These are phyloP conservation scores for Rhadina sibilatrix DNA, from an alignment of 2,113 vertebrate species.

Conservation along the genomic window DNA sequence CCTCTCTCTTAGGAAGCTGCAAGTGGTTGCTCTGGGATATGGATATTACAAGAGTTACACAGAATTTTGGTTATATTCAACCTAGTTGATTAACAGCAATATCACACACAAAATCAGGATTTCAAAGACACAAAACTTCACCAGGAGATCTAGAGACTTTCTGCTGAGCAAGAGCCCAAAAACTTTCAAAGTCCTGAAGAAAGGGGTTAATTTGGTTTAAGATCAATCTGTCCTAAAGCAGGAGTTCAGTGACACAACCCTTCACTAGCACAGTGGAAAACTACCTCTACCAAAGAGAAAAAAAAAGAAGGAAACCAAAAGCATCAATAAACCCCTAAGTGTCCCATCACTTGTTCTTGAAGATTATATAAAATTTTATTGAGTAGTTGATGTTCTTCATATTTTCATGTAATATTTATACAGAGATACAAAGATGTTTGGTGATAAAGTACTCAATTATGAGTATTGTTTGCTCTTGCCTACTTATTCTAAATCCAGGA, in stretches of 20 bases:
- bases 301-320: not conserved
- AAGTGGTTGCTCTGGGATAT: not conserved
- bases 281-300: not conserved
- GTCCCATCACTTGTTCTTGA: not conserved
- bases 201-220: not conserved
- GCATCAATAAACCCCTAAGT: not conserved
- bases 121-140: rapidly evolving
- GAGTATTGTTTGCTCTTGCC: not conserved
- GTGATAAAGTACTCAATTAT: not conserved
- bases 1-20: not conserved
- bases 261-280: not conserved
- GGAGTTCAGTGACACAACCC: not conserved
- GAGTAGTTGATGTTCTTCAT: not conserved
- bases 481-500: not conserved
- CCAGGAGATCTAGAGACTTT: not conserved
- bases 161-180: not conserved
- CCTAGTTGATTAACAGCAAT: not conserved
- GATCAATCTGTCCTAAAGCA: not conserved
- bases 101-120: not conserved
- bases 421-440: not conserved
- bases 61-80: not conserved
- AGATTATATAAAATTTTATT: not conserved
- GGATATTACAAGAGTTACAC: not conserved
- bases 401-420: not conserved
- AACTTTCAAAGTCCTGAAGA: not conserved